These are phyloP conservation scores for Pseudocheirus occidentalis DNA, from an alignment of 2,797 vertebrate genomes.

Conservation along the genomic window DNA sequence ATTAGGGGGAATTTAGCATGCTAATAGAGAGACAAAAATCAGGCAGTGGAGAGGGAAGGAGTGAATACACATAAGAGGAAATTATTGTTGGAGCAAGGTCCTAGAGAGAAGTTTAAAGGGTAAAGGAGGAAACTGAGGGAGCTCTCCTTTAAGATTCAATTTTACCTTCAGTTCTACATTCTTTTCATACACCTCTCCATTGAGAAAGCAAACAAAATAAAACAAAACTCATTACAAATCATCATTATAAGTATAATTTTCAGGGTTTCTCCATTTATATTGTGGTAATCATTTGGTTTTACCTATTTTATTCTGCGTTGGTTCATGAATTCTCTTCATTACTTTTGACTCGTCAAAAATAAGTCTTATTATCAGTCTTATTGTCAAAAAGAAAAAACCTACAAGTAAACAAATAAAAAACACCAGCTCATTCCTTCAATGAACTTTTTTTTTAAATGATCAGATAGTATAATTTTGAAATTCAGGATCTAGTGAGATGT, in stretches of 20 bases:
- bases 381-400: not conserved
- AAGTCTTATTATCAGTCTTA: not conserved
- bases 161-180: too few relatives aligned
- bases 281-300: too few relatives aligned
- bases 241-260: too few relatives aligned
- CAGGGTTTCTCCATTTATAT: too few relatives aligned
- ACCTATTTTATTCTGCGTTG: too few relatives aligned
- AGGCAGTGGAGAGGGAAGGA: not conserved
- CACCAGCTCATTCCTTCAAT: not conserved
- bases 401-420: not conserved
- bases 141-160: not conserved
- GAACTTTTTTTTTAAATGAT: not conserved
- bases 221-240: too few relatives aligned
- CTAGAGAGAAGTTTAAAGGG: not conserved
- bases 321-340: too few relatives aligned
- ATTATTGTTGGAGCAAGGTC: not conserved
- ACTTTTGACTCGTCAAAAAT: too few relatives aligned
- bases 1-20: not conserved
- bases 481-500: not conserved
- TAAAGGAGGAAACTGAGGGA: not conserved
- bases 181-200: too few relatives aligned
- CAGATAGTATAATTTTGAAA: not conserved
- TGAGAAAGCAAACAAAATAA: too few relatives aligned
- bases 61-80: not conserved
- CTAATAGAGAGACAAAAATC: not conserved